Base-by-base conservation (phyloP, 2,113 vertebrate species). In the Pagrus major region DNA sequence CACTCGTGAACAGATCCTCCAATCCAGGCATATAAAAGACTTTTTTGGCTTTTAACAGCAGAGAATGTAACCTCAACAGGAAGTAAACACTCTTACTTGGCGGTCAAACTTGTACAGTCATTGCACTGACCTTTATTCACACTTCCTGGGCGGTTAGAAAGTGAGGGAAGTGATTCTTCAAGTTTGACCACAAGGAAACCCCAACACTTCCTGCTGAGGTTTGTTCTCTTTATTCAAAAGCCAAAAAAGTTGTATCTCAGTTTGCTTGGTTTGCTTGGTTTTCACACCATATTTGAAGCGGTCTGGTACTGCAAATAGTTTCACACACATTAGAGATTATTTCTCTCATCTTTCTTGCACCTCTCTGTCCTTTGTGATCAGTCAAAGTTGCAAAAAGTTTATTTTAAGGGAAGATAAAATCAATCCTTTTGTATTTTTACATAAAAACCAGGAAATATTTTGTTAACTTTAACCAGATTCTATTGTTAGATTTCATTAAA, bases 191-290 rank as follows among this genome's bases (percentile, higher is more conserved):
- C 37, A 29, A 25, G 2, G 9, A 27, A 31, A 71, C 60, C 37
- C 2, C 51, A 37, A 1, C 0, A 21, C 49, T 70, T 81, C 52
- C 58, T 60, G 11, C 6, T 65, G 51, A 37, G 11, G 41, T 41
- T 3, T 0, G 2, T 35, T 35, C 8, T 39, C 46, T 23, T 41
- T 55, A 14, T 0, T 76, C 21, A 35, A 6, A 54, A 51, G 51
- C 20, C 10, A 33, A 6, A 16, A 2, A 0, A n/a, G 23, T 21
- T 4, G 6, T 3, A 2, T 21, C 5, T 21, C 12, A 1, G 37
- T 12, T 14, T 14, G 27, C n/a, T 9, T 10, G 39, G 52, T 25
- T 35, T 46, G 2, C 23, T 5, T 10, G 39, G 5, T 27, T 4
- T 12, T 37, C 55, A 60, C 15, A 55, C 18, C 3, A 2, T 52